These are phyloP conservation scores for Haliclystus octoradiatus DNA, from an alignment of 30 jellyfish, hydroid and myxozoan genomes.

Conservation along the genomic window DNA sequence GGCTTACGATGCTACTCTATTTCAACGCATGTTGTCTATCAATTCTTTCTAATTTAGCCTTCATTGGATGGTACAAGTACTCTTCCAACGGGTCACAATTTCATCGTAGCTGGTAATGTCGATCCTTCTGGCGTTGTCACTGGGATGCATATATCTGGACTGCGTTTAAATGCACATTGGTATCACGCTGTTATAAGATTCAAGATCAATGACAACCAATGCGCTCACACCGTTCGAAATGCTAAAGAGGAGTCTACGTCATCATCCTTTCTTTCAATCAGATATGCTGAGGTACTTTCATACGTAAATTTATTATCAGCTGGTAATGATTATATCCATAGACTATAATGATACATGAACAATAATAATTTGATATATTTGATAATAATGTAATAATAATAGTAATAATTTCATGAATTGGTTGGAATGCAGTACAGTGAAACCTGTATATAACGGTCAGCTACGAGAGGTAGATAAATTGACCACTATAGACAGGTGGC, in stretches of 20 bases:
- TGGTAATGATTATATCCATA: no score
- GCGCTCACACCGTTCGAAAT: slow-evolving; percentile 17
- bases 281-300: slow-evolving; percentile 22
- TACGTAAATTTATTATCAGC: neutral
- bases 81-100: slow-evolving; percentile 37
- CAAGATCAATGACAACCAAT: slow-evolving; percentile 11
- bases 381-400: no score
- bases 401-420: no score
- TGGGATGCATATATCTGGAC: slow-evolving; percentile 51
- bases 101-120: slow-evolving; percentile 32
- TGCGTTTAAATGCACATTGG: slow-evolving; percentile 39
- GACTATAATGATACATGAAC: no score
- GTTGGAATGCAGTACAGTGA: no score
- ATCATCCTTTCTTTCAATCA: slow-evolving; percentile 12
- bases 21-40: no score
- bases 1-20: no score
- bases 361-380: no score
- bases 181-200: slow-evolving; percentile 34
- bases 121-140: slow-evolving; percentile 9
- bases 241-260: slow-evolving; percentile 13
- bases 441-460: no score
- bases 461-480: no score
- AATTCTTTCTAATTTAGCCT: no score
- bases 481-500: no score
- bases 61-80: slow-evolving; percentile 24